A percentile compares a stretch with the other conserved stretches of the same genome.
phyloP scores from a whole-genome alignment of 2,888 invertebrate species.

The Eupithecia subumbrata region DNA sequence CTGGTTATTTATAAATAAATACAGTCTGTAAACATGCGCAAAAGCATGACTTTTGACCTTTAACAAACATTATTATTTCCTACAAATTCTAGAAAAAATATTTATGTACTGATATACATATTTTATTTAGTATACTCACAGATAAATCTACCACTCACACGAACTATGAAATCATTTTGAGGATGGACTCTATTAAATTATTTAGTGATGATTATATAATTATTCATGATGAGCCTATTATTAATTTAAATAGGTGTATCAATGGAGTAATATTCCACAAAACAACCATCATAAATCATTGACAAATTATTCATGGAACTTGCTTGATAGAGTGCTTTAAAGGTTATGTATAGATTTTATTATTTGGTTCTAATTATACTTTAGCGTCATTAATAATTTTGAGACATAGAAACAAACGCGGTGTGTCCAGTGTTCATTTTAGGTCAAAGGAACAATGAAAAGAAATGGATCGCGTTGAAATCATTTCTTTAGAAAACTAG shows the following conservation, averaged over 20 bases:
- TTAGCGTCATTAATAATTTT: background rate
- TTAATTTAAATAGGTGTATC: background rate
- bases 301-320: background rate
- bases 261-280: background rate
- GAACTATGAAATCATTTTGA: background rate
- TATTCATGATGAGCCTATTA: background rate
- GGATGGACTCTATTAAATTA: background rate
- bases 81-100: background rate
- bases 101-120: background rate
- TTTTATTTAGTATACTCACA: background rate
- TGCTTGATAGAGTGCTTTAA: background rate
- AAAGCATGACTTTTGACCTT: background rate
- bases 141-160: background rate
- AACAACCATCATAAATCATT: background rate
- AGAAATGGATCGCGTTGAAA: slow-evolving; percentile 12
- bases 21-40: background rate
- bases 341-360: background rate
- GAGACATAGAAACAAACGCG: background rate
- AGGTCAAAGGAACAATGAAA: background rate
- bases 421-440: background rate
- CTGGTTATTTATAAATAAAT: background rate
- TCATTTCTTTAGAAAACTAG: slow-evolving; percentile 16
- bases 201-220: background rate
- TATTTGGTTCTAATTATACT: background rate
- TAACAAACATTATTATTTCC: background rate